A percentile compares a stretch with the other conserved stretches of the same genome.
These are phyloP conservation scores for Aphyosemion australe DNA, from an alignment of 2,113 vertebrate genomes.

Conservation along the genomic window DNA sequence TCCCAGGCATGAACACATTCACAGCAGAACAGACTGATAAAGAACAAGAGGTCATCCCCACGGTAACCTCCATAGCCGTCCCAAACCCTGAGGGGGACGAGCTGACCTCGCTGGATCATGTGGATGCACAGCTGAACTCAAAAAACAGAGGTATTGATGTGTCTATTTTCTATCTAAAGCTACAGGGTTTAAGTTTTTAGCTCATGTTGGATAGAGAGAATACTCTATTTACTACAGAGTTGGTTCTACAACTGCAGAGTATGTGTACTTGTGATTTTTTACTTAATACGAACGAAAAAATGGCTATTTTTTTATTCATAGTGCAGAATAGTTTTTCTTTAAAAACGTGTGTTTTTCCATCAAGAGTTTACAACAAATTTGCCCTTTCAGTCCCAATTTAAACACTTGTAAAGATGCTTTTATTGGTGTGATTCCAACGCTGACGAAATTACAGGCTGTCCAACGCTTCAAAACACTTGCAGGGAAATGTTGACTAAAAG, in stretches of 20 bases:
- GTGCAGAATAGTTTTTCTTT: neutral
- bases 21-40: conserved; percentile 73
- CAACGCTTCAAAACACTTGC: neutral
- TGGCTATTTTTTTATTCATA: neutral
- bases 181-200: conserved; percentile 4
- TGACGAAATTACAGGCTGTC: neutral
- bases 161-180: conserved; percentile 3
- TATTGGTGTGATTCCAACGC: neutral
- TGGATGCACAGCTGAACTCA: conserved; percentile 68
- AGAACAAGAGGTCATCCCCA: conserved; percentile 75
- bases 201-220: neutral
- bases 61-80: conserved; percentile 70
- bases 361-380: neutral
- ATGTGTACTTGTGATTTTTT: neutral
- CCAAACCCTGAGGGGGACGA: conserved; percentile 64
- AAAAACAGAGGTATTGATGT: conserved; percentile 63
- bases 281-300: neutral
- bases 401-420: neutral
- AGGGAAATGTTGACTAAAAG: neutral
- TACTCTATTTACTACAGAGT: neutral
- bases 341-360: neutral
- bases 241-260: neutral
- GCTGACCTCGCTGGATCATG: conserved; percentile 62
- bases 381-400: neutral
- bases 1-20: conserved; percentile 71